These are phyloP conservation scores for Nestor notabilis DNA, from an alignment of 2,113 vertebrate species.

Conservation along the genomic window DNA sequence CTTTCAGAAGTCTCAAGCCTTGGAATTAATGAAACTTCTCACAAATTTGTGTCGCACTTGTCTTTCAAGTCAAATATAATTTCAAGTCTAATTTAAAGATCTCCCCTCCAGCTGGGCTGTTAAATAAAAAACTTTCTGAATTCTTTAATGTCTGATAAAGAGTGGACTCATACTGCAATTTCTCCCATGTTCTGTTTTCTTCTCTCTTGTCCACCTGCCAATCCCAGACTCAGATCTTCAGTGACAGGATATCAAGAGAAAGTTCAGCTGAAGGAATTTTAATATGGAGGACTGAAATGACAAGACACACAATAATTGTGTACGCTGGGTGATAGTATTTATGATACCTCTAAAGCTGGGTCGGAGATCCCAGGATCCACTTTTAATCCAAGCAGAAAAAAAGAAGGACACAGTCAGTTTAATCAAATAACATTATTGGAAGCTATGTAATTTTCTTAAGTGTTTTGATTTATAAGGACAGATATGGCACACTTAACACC, in stretches of 20 bases:
- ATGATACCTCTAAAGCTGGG: neutral
- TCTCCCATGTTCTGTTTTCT: neutral
- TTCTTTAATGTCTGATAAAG: neutral
- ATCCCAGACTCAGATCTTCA: neutral
- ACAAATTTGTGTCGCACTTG: neutral
- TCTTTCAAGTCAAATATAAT: neutral
- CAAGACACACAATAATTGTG: neutral
- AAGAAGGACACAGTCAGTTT: neutral
- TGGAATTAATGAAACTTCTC: neutral
- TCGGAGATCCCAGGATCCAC: neutral
- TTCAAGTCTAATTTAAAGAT: neutral
- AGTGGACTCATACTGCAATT: neutral
- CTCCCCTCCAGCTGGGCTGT: neutral
- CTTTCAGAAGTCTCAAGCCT: neutral
- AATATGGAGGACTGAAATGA: neutral
- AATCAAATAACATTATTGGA: slow-evolving; percentile 23
- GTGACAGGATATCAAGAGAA: neutral
- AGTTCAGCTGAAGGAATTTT: neutral
- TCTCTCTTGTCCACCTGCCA: neutral
- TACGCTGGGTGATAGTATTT: neutral
- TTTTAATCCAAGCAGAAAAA: neutral
- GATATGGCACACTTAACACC: neutral
- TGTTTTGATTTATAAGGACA: slow-evolving; percentile 14
- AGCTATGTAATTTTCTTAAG: slow-evolving; percentile 45
- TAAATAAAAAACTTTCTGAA: neutral